phyloP scores from a whole-genome alignment of 2,113 vertebrate genomes.

The Lepus americanus region DNA sequence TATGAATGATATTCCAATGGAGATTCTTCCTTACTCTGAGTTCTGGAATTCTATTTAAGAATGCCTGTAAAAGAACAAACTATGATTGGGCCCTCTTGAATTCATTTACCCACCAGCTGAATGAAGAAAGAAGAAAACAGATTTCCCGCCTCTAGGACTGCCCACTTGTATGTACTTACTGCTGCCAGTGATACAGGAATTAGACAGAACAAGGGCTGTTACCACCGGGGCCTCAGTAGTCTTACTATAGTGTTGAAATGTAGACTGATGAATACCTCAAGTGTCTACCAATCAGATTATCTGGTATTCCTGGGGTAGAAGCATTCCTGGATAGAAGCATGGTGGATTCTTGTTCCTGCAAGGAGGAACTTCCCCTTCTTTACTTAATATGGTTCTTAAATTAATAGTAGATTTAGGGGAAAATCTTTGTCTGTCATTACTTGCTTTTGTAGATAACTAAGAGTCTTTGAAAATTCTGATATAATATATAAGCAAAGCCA shows the following conservation, averaged over 20 bases:
- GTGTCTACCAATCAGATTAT: neutral
- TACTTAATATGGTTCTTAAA: neutral
- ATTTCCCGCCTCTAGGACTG: neutral
- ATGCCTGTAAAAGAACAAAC: neutral
- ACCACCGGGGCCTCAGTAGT: neutral
- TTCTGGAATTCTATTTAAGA: neutral
- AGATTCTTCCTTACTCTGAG: neutral
- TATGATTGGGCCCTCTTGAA: neutral
- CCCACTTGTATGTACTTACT: neutral
- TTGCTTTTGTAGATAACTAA: neutral
- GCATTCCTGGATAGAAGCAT: neutral
- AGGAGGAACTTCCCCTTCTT: neutral
- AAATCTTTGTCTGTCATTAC: neutral
- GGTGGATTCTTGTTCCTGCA: neutral
- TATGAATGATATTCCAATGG: neutral
- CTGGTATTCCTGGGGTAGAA: neutral
- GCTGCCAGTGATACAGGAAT: neutral
- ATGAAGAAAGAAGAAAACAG: neutral
- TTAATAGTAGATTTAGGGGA: neutral
- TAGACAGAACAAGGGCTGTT: neutral
- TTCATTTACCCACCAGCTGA: neutral
- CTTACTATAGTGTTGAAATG: neutral
- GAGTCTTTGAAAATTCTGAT: conserved; percentile 35
- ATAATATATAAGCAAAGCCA: neutral
- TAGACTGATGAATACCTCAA: neutral